Conservation (phyloP, 2,113 vertebrate genomes). For the Plectropomus leopardus region DNA sequence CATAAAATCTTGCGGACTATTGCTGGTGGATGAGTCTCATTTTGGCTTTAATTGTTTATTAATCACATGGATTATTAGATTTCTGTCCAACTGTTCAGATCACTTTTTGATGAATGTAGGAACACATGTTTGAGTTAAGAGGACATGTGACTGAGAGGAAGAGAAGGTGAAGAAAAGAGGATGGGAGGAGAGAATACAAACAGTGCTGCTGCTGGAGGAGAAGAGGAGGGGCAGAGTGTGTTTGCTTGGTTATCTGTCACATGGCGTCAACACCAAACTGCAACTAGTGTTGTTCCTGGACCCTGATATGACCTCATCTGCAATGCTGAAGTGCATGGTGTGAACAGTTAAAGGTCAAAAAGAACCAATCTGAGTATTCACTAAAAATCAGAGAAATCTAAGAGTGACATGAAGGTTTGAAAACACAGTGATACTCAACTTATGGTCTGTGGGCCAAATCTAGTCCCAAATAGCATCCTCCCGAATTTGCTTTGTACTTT, state of each 20-base stretch:
- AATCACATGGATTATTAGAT: not conserved
- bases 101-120: not conserved
- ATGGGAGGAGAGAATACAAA: not conserved
- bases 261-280: constrained; percentile 43
- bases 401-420: too few species aligned
- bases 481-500: too few species aligned
- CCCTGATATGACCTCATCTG: constrained; percentile 30
- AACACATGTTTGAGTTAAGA: not conserved
- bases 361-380: not conserved
- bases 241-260: constrained; percentile 39
- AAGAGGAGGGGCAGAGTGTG: not conserved
- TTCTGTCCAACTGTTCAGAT: not conserved
- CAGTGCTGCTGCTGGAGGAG: too few species aligned
- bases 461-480: too few species aligned
- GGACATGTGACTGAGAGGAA: not conserved
- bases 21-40: not conserved
- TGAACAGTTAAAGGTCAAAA: not conserved
- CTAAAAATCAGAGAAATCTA: not conserved
- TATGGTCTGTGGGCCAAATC: too few species aligned
- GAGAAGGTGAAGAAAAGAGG: not conserved
- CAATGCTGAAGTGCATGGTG: constrained; percentile 18
- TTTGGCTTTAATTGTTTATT: not conserved
- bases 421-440: too few species aligned
- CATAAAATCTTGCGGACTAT: not conserved
- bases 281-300: constrained; percentile 7